These are phyloP conservation scores for Aphodius granarius DNA, from an alignment of 2,888 invertebrate genomes.

Conservation along the genomic window DNA sequence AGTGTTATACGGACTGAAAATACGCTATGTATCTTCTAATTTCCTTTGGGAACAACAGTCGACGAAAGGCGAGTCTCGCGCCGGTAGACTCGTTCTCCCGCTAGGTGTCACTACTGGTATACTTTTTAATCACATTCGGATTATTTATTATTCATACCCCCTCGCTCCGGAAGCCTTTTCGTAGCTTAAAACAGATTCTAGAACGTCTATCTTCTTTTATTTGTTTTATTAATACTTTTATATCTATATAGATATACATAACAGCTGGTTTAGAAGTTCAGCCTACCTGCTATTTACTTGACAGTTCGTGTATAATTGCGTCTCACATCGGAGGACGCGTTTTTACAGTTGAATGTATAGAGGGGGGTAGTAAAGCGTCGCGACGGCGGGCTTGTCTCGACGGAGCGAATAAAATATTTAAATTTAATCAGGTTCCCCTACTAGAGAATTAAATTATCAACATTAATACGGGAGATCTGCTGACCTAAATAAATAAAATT, in stretches of 20 bases:
- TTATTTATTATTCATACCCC: constrained; percentile 35
- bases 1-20: constrained; percentile 36
- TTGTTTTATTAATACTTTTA: no score
- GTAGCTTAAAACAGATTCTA: no score
- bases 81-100: constrained; percentile 31
- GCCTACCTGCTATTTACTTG: no score
- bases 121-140: constrained; percentile 38
- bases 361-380: neutral
- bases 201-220: no score
- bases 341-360: no score
- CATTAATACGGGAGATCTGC: constrained; percentile 39
- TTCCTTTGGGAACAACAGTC: constrained; percentile 49
- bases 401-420: constrained; percentile 51
- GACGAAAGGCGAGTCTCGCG: constrained; percentile 35
- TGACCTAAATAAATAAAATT: neutral
- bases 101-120: constrained; percentile 40
- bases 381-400: constrained; percentile 25
- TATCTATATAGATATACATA: no score
- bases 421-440: constrained; percentile 53
- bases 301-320: no score
- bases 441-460: constrained; percentile 50
- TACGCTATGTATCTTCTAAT: constrained; percentile 51
- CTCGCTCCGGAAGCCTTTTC: no score
- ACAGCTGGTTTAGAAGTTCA: no score
- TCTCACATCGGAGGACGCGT: no score